These are phyloP conservation scores for Ethmia dodecea DNA, from an alignment of 2,888 invertebrate genomes.

Conservation along the genomic window DNA sequence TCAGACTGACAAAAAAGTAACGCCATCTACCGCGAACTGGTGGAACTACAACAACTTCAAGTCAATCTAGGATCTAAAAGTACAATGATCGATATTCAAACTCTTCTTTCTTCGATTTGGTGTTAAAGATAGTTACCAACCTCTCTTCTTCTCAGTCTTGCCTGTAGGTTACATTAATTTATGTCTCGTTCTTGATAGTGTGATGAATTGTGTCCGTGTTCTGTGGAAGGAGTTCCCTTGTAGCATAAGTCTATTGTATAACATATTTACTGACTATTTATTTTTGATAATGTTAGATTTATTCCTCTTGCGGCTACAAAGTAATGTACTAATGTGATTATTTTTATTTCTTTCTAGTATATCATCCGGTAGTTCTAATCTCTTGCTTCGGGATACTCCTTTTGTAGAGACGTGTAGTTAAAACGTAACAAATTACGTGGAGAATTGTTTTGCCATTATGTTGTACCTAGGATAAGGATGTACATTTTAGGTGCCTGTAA, in stretches of 20 bases:
- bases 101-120: slow-evolving; percentile 12
- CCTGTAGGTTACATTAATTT: slow-evolving; percentile 63
- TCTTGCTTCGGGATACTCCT: slow-evolving; percentile 8
- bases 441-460: slow-evolving; percentile 71
- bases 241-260: neutral
- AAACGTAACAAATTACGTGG: slow-evolving; percentile 44
- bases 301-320: too few species aligned
- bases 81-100: slow-evolving; percentile 8
- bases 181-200: slow-evolving; percentile 51
- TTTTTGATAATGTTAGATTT: neutral
- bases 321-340: too few species aligned
- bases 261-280: neutral
- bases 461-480: slow-evolving; percentile 73
- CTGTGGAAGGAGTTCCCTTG: slow-evolving; percentile 9
- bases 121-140: slow-evolving; percentile 57
- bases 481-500: slow-evolving; percentile 72
- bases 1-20: slow-evolving; percentile 51
- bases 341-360: too few species aligned
- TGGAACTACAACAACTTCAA: slow-evolving; percentile 13
- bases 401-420: slow-evolving; percentile 13
- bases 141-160: slow-evolving; percentile 46
- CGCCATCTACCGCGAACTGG: slow-evolving; percentile 28
- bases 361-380: too few species aligned
- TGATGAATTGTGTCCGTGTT: slow-evolving; percentile 38
- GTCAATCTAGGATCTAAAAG: slow-evolving; percentile 29